Evolutionary conservation across 2,888 invertebrate species (phyloP).

Genomic region (Uloborus plumipes): DNA sequence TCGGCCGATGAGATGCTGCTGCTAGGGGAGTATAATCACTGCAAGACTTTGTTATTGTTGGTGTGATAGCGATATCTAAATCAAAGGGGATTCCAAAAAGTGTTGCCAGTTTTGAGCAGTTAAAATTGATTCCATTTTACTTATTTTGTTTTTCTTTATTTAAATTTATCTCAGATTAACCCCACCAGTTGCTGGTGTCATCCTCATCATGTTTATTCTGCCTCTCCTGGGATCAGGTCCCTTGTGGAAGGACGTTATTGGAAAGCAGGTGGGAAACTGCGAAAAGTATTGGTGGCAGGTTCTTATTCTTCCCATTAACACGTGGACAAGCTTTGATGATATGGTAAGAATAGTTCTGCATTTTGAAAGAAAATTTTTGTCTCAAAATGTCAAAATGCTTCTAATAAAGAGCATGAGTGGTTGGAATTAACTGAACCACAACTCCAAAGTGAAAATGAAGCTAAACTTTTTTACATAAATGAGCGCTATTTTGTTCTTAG

Average conservation of each 20-base stretch:
- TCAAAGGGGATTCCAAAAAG: too few species aligned
- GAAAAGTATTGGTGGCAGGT: slow-evolving; percentile 66
- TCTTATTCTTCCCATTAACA: slow-evolving; percentile 66
- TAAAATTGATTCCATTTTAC: too few species aligned
- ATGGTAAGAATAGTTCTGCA: slow-evolving; percentile 42
- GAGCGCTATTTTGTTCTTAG: too few species aligned
- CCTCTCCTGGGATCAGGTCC: slow-evolving; percentile 66
- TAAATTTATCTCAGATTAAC: slow-evolving; percentile 59
- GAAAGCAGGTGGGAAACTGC: slow-evolving; percentile 64
- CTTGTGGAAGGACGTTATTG: slow-evolving; percentile 65
- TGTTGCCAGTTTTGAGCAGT: too few species aligned
- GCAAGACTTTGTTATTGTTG: too few species aligned
- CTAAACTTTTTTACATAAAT: too few species aligned
- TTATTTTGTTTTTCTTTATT: too few species aligned
- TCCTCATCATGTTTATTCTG: slow-evolving; percentile 64
- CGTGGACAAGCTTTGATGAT: slow-evolving; percentile 64
- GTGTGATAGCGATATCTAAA: too few species aligned
- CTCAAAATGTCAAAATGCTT: not conserved
- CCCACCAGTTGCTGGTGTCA: slow-evolving; percentile 53
- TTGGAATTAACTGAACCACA: not conserved
- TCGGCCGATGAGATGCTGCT: too few species aligned
- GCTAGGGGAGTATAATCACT: too few species aligned
- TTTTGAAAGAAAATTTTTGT: not conserved
- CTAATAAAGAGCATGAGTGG: not conserved
- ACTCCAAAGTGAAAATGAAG: too few species aligned